Conservation (phyloP, 1,140 invertebrate species). For the Anastrepha obliqua region DNA sequence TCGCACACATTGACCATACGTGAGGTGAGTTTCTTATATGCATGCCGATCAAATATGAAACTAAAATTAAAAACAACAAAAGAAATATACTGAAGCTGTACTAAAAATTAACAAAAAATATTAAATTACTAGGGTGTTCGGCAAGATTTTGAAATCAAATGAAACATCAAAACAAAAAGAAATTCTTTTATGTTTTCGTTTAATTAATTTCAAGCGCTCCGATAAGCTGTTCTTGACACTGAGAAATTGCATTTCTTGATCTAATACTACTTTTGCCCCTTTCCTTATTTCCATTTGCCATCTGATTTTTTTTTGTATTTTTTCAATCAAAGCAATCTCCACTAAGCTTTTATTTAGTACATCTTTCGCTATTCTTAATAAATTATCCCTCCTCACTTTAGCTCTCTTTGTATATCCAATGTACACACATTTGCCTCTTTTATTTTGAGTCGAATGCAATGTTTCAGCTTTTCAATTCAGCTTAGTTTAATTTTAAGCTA, state of each 20-base stretch:
- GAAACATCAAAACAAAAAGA: conserved; percentile 11
- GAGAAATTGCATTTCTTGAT: neutral
- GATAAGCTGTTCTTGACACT: neutral
- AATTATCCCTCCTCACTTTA: conserved; percentile 2
- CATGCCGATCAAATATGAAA: neutral
- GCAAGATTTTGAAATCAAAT: neutral
- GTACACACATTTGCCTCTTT: neutral
- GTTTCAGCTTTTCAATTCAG: conserved; percentile 4
- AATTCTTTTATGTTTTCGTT: conserved; percentile 2
- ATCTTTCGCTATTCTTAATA: conserved; percentile 15
- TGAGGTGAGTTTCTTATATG: conserved; percentile 81
- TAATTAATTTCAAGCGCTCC: neutral
- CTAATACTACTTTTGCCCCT: conserved; percentile 18
- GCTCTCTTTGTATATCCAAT: neutral
- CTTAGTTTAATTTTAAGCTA: conserved; percentile 47
- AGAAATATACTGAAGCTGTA: neutral
- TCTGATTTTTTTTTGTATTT: neutral
- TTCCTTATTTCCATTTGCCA: conserved; percentile 24
- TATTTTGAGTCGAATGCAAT: neutral
- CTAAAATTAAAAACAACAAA: neutral
- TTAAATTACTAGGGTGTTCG: neutral
- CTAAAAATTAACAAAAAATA: neutral
- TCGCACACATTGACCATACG: conserved; percentile 92
- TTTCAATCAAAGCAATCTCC: neutral
- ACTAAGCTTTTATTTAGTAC: conserved; percentile 29